Percentiles rank a stretch among this genome's conserved stretches.
Conservation (phyloP, 1,140 invertebrate genomes). For the Charaxes varanes region DNA sequence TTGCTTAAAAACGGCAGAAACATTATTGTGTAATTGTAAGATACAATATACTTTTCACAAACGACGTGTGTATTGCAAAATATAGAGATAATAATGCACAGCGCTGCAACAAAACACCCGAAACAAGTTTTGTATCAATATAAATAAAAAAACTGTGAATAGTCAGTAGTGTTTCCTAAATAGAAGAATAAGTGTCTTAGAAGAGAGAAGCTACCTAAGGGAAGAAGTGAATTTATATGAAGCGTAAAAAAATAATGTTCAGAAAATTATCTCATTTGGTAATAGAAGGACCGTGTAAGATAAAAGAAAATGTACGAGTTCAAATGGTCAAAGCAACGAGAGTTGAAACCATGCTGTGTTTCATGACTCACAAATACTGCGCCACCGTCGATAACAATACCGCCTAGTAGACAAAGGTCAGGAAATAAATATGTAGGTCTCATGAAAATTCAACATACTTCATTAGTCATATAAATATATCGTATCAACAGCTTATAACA, state of each 20-base stretch:
- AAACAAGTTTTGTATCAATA: neutral
- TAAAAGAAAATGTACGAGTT: neutral
- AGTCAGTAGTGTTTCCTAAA: neutral
- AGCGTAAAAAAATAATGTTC: neutral
- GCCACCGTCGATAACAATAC: constrained; percentile 33
- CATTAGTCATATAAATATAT: constrained; percentile 18
- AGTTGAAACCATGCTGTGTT: constrained; percentile 5
- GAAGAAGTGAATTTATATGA: too few relatives aligned
- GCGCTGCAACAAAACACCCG: neutral
- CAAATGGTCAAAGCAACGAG: constrained; percentile 4
- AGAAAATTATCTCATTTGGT: neutral
- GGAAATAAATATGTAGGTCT: constrained; percentile 40
- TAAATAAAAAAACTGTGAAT: neutral
- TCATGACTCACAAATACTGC: constrained; percentile 11
- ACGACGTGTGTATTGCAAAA: constrained; percentile 32
- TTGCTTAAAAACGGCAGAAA: too few relatives aligned
- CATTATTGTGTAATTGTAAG: neutral
- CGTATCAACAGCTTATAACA: too few relatives aligned
- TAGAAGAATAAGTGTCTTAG: too few relatives aligned
- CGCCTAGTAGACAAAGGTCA: constrained; percentile 47
- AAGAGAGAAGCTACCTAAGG: too few relatives aligned
- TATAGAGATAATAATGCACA: too few relatives aligned
- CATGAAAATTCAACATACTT: constrained; percentile 49
- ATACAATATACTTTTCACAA: constrained; percentile 20
- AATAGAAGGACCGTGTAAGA: too few relatives aligned